These are phyloP conservation scores for Helarctos malayanus DNA, from an alignment of 2,797 vertebrate species.

Conservation along the genomic window DNA sequence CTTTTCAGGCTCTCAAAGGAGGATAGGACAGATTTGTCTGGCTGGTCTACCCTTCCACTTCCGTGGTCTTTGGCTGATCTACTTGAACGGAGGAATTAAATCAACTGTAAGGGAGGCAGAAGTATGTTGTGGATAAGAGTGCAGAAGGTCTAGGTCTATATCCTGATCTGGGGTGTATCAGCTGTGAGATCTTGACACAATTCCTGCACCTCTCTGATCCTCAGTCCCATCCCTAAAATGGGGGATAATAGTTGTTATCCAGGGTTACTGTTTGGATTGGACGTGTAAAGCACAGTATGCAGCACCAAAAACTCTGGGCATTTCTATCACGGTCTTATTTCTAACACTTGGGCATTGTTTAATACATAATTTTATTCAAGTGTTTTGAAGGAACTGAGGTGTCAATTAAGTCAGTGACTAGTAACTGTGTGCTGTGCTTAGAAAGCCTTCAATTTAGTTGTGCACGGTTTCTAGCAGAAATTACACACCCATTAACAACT, in stretches of 20 bases:
- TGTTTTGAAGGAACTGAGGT: background rate
- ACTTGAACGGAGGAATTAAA: background rate
- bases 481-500: background rate
- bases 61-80: background rate
- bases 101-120: background rate
- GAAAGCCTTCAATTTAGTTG: background rate
- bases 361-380: background rate
- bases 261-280: fast-evolving
- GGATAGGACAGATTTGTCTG: background rate
- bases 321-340: background rate
- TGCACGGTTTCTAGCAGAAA: background rate
- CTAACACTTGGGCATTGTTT: background rate
- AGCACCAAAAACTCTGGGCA: background rate
- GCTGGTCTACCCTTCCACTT: background rate
- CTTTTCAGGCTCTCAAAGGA: background rate
- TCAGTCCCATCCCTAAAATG: background rate
- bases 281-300: background rate
- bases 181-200: background rate
- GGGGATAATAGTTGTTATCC: background rate
- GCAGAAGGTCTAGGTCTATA: background rate
- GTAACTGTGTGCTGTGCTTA: background rate
- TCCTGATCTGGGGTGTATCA: background rate
- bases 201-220: background rate
- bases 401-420: background rate
- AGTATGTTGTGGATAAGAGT: background rate